Evolutionary conservation across 2,113 vertebrate genomes (phyloP).

Genomic region (Gambusia affinis): DNA sequence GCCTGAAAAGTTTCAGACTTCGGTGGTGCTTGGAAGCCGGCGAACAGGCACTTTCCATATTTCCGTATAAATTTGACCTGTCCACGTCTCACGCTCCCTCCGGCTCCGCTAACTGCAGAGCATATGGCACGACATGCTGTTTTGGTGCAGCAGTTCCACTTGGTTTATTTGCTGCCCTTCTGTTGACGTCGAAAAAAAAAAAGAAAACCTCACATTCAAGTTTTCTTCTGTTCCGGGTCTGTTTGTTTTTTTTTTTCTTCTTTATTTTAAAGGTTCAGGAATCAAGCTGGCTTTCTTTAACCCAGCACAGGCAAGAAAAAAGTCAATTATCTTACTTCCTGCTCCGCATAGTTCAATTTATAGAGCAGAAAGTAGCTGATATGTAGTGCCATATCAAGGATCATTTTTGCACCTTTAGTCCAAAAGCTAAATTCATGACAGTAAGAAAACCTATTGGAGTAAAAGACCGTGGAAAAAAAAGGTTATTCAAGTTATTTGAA

Average conservation of each 20-base stretch:
- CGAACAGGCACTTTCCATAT: background rate
- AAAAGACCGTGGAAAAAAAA: too few species aligned
- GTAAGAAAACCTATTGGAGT: too few species aligned
- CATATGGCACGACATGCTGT: slow-evolving; percentile 1
- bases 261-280: background rate
- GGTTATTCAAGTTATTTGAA: too few species aligned
- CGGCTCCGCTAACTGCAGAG: background rate
- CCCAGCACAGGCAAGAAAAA: background rate
- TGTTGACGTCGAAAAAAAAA: slow-evolving; percentile 23
- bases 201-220: slow-evolving; percentile 23
- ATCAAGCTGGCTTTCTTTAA: background rate
- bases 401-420: too few species aligned
- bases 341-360: too few species aligned
- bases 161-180: slow-evolving; percentile 17
- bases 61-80: background rate
- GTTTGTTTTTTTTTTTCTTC: background rate
- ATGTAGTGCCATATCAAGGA: too few species aligned
- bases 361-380: too few species aligned
- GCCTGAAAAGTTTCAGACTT: background rate
- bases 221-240: background rate
- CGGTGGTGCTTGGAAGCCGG: background rate
- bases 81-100: background rate
- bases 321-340: background rate
- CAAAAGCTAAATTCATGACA: too few species aligned
- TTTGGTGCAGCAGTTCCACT: background rate